These are phyloP conservation scores for Pantherophis guttatus DNA, from an alignment of 2,113 vertebrate species.

Conservation along the genomic window DNA sequence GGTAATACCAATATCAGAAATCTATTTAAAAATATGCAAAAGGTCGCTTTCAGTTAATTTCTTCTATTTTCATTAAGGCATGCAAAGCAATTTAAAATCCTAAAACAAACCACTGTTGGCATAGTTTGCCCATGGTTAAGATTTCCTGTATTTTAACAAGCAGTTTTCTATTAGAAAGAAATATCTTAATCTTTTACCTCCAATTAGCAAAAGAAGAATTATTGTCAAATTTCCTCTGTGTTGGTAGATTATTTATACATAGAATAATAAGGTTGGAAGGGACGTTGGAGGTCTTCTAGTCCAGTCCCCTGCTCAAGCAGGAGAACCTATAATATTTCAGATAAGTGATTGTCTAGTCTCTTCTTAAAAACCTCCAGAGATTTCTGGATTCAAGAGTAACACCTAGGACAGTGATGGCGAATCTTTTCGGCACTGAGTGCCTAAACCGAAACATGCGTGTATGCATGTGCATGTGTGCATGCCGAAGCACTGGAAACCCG, in stretches of 20 bases:
- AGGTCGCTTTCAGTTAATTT: neutral
- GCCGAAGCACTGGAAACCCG: too few species aligned
- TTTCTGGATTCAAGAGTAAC: neutral
- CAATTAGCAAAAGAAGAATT: neutral
- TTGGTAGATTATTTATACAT: neutral
- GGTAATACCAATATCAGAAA: neutral
- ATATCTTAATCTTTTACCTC: neutral
- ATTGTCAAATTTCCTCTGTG: neutral
- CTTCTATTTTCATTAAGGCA: neutral
- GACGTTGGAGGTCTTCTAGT: too few species aligned
- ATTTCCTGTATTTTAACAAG: neutral
- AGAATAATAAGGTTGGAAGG: too few species aligned
- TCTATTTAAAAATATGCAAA: neutral
- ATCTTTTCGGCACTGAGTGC: too few species aligned
- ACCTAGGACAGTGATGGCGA: neutral
- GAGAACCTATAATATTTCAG: too few species aligned
- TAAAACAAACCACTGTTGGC: neutral
- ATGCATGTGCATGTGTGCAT: too few species aligned
- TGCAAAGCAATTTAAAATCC: neutral
- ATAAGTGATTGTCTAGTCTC: too few species aligned
- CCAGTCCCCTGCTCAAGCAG: too few species aligned
- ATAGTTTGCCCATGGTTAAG: neutral
- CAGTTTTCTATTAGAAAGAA: neutral
- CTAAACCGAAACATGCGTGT: too few species aligned
- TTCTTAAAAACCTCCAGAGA: too few species aligned